These are phyloP conservation scores for Oryzias dopingdopingensis DNA, from an alignment of 2,797 vertebrate genomes.

Conservation along the genomic window DNA sequence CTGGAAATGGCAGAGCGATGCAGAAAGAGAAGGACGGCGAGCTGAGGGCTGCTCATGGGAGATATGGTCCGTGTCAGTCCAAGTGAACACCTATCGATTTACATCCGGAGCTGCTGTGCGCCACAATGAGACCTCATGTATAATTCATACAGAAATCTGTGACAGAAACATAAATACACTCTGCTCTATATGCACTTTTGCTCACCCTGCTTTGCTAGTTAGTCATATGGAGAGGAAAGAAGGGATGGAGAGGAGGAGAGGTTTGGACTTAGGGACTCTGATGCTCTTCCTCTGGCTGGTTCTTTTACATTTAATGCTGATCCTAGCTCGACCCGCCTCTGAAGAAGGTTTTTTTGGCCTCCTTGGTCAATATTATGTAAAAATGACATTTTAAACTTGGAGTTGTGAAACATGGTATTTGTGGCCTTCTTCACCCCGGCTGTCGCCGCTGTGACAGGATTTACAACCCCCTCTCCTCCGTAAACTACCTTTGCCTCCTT, in stretches of 20 bases:
- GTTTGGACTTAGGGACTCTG: slow-evolving; percentile 12
- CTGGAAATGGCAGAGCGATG: slow-evolving; percentile 43
- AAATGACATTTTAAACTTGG: slow-evolving; percentile 23
- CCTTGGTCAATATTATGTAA: slow-evolving; percentile 14
- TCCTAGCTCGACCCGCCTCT: neutral
- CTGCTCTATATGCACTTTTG: slow-evolving; percentile 50
- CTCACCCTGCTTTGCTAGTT: slow-evolving; percentile 38
- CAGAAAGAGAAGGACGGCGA: slow-evolving; percentile 15
- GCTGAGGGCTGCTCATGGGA: slow-evolving; percentile 48
- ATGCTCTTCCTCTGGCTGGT: neutral
- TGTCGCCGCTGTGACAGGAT: slow-evolving; percentile 46
- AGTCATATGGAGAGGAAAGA: slow-evolving; percentile 20
- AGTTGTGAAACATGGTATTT: slow-evolving; percentile 12
- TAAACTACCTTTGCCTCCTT: slow-evolving; percentile 60
- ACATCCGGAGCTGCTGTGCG: slow-evolving; percentile 45
- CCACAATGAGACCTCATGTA: slow-evolving; percentile 55
- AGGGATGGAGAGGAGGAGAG: slow-evolving; percentile 7
- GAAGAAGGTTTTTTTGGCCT: slow-evolving; percentile 1
- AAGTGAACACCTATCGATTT: slow-evolving; percentile 72
- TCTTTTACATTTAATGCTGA: slow-evolving; percentile 3
- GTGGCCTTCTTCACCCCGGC: slow-evolving; percentile 26
- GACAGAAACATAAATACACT: slow-evolving; percentile 68
- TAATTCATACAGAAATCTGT: slow-evolving; percentile 62
- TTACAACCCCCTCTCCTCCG: slow-evolving; percentile 46
- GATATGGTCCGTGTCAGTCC: slow-evolving; percentile 55